A percentile compares a stretch with the other conserved stretches of the same genome.
phyloP scores from a whole-genome alignment of 2,113 vertebrate genomes.

The Chroicocephalus ridibundus region DNA sequence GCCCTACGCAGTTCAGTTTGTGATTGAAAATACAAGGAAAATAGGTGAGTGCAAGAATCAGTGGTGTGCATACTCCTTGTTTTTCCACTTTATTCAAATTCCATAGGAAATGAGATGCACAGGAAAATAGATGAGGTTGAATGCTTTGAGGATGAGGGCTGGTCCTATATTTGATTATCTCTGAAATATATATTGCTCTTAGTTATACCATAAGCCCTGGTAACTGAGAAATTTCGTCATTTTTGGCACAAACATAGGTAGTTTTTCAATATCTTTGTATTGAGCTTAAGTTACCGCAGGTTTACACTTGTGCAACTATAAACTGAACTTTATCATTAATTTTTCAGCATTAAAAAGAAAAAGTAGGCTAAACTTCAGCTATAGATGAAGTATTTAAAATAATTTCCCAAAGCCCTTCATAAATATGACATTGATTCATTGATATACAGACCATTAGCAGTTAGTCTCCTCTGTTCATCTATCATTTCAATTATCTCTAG shows the following conservation, averaged over 20 bases:
- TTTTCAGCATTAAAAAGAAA: slow-evolving; percentile 49
- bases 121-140: background rate
- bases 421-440: slow-evolving; percentile 80
- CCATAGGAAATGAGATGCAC: background rate
- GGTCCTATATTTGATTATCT: background rate
- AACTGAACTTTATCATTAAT: slow-evolving; percentile 36
- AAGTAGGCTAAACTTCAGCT: slow-evolving; percentile 66
- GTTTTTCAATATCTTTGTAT: background rate
- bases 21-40: background rate
- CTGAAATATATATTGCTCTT: background rate
- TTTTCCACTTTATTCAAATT: background rate
- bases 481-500: slow-evolving; percentile 78
- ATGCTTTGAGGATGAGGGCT: background rate
- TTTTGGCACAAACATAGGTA: background rate
- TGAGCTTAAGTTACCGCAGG: background rate
- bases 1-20: background rate
- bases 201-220: background rate
- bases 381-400: slow-evolving; percentile 68
- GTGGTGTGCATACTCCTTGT: accelerated
- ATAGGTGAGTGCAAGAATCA: accelerated
- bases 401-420: slow-evolving; percentile 70
- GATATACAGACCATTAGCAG: slow-evolving; percentile 74
- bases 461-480: slow-evolving; percentile 76
- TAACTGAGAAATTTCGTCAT: background rate
- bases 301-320: background rate